These are phyloP conservation scores for Pachycephala philippinensis DNA, from an alignment of 2,113 vertebrate species.

Conservation along the genomic window DNA sequence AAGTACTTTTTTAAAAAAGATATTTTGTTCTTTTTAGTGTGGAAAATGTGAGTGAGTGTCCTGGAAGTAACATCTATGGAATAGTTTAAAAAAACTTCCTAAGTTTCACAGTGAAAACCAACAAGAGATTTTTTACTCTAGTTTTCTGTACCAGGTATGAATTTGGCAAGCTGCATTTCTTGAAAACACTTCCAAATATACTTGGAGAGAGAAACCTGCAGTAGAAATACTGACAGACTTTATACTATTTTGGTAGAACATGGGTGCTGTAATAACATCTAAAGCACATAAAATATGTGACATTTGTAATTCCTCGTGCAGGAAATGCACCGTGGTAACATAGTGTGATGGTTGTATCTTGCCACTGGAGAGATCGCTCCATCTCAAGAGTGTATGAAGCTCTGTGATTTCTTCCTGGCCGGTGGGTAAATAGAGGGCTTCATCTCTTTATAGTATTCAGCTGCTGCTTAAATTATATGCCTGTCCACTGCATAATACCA, in stretches of 20 bases:
- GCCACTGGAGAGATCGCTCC: constrained; percentile 55
- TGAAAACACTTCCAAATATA: background rate
- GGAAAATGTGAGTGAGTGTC: background rate
- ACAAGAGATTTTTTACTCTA: background rate
- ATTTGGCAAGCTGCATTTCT: background rate
- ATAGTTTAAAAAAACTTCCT: background rate
- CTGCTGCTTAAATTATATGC: background rate
- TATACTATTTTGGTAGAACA: background rate
- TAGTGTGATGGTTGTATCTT: constrained; percentile 62
- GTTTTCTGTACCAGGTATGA: background rate
- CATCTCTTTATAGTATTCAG: background rate
- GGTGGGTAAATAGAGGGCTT: constrained; percentile 57
- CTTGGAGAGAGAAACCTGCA: background rate
- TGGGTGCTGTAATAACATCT: background rate
- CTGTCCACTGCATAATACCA: background rate
- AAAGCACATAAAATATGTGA: constrained; percentile 46
- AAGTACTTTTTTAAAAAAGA: background rate
- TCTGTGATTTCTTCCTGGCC: constrained; percentile 62
- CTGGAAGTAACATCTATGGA: background rate
- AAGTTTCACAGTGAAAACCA: background rate
- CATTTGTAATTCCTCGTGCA: constrained; percentile 66
- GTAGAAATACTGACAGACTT: background rate
- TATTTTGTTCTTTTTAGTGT: background rate
- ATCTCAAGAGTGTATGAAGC: constrained; percentile 58
- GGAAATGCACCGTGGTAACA: constrained; percentile 63